Percentiles rank a stretch among this genome's conserved stretches.
These are phyloP conservation scores for Quiscalus mexicanus DNA, from an alignment of 2,113 vertebrate genomes.

Conservation along the genomic window DNA sequence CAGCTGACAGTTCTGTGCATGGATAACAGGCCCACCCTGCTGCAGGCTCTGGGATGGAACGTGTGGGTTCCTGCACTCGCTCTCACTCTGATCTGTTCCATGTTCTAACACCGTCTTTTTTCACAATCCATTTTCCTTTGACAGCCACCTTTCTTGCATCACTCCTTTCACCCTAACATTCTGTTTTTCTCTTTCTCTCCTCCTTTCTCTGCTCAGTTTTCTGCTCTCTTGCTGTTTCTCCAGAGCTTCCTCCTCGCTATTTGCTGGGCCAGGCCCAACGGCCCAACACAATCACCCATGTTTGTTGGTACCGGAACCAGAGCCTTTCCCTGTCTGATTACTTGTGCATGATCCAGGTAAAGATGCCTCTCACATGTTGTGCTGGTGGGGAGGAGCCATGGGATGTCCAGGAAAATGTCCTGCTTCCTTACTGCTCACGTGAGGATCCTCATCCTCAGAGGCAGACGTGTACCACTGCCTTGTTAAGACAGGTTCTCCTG, in stretches of 20 bases:
- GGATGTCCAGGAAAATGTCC: neutral
- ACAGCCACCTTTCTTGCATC: conserved; percentile 23
- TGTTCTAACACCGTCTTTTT: conserved; percentile 18
- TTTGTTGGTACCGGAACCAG: conserved; percentile 95
- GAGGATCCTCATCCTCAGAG: neutral
- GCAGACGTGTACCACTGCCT: neutral
- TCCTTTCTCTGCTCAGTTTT: conserved; percentile 77
- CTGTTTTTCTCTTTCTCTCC: conserved; percentile 41
- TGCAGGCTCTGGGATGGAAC: neutral
- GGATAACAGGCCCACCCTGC: neutral
- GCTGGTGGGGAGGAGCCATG: conserved; percentile 43
- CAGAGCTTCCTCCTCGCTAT: conserved; percentile 89
- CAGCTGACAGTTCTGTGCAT: neutral
- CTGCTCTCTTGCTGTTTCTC: conserved; percentile 84
- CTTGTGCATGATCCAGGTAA: conserved; percentile 94
- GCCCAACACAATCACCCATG: conserved; percentile 93
- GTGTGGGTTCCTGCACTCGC: neutral
- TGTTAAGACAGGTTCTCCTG: neutral
- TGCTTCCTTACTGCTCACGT: rapidly evolving
- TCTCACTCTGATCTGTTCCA: neutral
- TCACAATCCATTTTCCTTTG: conserved; percentile 38
- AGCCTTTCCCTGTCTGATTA: conserved; percentile 91
- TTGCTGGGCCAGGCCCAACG: conserved; percentile 89
- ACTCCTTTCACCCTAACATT: conserved; percentile 16
- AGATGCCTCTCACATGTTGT: neutral